Evolutionary conservation across 2,797 vertebrate genomes (phyloP).

Genomic region (Peromyscus eremicus): DNA sequence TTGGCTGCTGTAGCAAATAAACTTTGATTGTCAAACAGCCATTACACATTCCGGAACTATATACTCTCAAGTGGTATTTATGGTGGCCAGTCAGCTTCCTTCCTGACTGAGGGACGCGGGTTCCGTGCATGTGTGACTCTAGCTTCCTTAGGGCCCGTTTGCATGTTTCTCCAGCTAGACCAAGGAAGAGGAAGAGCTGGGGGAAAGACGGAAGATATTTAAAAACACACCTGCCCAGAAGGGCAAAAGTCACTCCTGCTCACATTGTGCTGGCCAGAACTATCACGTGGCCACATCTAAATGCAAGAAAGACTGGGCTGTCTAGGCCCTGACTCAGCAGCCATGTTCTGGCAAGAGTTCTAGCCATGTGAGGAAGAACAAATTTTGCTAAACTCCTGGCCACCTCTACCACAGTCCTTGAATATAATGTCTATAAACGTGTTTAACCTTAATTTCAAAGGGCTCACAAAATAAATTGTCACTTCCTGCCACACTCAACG

Average conservation of each 20-base stretch:
- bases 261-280: neutral
- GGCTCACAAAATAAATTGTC: neutral
- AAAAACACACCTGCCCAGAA: neutral
- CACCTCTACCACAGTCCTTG: neutral
- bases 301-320: neutral
- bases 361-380: neutral
- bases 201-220: slow-evolving; percentile 1
- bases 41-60: neutral
- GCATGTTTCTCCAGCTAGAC: neutral
- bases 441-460: slow-evolving; percentile 41
- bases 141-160: neutral
- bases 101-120: neutral
- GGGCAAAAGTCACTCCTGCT: neutral
- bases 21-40: neutral
- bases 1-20: neutral
- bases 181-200: neutral
- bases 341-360: neutral
- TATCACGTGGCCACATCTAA: neutral
- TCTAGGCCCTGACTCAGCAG: neutral
- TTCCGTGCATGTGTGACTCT: neutral
- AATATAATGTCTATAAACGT: slow-evolving; percentile 19
- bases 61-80: neutral
- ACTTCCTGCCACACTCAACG: neutral
- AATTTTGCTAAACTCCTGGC: neutral
- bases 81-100: neutral